These are phyloP conservation scores for Actinemys pallida DNA, from an alignment of 2,113 vertebrate species.

Conservation along the genomic window DNA sequence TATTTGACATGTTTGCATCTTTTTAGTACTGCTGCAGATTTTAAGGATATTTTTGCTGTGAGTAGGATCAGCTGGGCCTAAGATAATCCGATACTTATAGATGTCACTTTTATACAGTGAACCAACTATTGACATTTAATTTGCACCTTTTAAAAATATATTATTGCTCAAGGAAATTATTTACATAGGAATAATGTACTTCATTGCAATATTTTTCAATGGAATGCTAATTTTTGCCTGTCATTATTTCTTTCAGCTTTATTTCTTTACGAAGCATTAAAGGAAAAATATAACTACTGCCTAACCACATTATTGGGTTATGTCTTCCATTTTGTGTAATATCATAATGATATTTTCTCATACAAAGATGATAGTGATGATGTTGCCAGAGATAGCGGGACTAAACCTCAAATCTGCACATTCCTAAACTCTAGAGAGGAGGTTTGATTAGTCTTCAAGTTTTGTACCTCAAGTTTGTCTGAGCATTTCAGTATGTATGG, in stretches of 20 bases:
- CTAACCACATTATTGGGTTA: background rate
- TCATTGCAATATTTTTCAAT: conserved; percentile 23
- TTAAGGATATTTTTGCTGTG: conserved; percentile 62
- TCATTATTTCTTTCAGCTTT: conserved; percentile 7
- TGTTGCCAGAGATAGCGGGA: background rate
- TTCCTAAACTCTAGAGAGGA: background rate
- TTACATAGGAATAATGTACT: conserved; percentile 31
- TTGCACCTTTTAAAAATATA: conserved; percentile 58
- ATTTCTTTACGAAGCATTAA: conserved; percentile 47
- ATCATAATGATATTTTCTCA: background rate
- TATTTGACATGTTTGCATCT: conserved; percentile 66
- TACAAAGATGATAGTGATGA: background rate
- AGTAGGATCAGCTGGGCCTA: conserved; percentile 15
- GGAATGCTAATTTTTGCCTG: background rate
- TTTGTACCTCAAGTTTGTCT: background rate
- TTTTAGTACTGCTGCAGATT: conserved; percentile 61
- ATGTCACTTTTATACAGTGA: conserved; percentile 60
- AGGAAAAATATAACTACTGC: background rate
- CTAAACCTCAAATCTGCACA: background rate
- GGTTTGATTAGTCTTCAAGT: background rate
- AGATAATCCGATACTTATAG: conserved; percentile 27
- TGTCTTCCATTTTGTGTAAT: background rate
- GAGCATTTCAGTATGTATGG: background rate
- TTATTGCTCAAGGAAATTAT: conserved; percentile 30
- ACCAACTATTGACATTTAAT: conserved; percentile 20